Conservation (phyloP, 2,888 invertebrate genomes). For the Mythimna loreyi region DNA sequence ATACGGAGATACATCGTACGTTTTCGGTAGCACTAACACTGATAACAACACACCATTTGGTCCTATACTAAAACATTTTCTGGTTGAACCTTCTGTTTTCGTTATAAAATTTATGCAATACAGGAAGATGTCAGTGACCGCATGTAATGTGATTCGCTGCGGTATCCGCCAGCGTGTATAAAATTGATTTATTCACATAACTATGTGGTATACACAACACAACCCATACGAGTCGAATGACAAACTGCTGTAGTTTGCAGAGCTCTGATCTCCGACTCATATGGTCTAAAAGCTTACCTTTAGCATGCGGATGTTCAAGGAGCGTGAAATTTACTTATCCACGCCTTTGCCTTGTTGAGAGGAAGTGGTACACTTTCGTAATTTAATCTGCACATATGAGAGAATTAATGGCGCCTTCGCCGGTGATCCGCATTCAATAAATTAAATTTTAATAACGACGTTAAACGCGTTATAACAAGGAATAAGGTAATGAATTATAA, state of each 20-base stretch:
- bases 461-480: constrained; percentile 74
- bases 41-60: constrained; percentile 56
- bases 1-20: constrained; percentile 29
- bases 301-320: constrained; percentile 27
- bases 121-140: constrained; percentile 86
- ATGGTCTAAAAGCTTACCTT: constrained; percentile 46
- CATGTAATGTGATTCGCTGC: constrained; percentile 84
- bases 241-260: constrained; percentile 58
- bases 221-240: constrained; percentile 49
- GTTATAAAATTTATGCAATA: constrained; percentile 80
- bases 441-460: constrained; percentile 69
- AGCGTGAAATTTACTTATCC: constrained; percentile 46
- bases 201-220: constrained; percentile 67
- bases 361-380: constrained; percentile 50
- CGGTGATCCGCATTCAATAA: constrained; percentile 58
- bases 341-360: constrained; percentile 40
- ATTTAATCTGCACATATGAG: constrained; percentile 54
- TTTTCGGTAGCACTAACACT: constrained; percentile 27
- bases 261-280: constrained; percentile 50
- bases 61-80: constrained; percentile 39
- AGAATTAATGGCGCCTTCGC: constrained; percentile 40
- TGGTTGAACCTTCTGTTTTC: constrained; percentile 55
- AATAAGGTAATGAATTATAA: constrained; percentile 86
- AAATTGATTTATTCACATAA: constrained; percentile 82
- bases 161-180: constrained; percentile 82